Evolutionary conservation across 2,797 vertebrate species (phyloP).

Genomic region (Malacoctenus gilli): DNA sequence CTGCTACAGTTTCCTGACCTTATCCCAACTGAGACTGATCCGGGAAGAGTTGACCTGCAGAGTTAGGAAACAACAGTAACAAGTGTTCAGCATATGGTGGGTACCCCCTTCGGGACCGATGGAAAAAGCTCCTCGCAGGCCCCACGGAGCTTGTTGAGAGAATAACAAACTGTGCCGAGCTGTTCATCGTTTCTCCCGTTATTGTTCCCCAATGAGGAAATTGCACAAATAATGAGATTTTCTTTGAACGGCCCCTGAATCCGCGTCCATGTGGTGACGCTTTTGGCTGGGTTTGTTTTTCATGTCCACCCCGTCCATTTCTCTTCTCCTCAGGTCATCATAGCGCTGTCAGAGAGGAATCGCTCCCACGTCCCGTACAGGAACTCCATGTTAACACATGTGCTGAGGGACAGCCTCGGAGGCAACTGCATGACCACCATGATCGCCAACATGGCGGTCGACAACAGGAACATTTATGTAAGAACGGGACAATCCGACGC

Average conservation of each 20-base stretch:
- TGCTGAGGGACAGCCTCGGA: constrained; percentile 94
- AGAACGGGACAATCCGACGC: not conserved
- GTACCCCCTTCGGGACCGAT: not conserved
- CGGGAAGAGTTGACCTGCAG: not conserved
- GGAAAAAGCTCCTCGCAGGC: not conserved
- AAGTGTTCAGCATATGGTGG: not conserved
- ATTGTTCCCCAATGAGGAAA: not conserved
- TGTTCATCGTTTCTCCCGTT: not conserved
- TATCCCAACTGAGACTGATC: not conserved
- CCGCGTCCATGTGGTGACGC: not conserved
- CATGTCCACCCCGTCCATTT: not conserved
- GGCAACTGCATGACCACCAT: constrained; percentile 98
- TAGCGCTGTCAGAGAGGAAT: constrained; percentile 92
- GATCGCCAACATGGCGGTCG: constrained; percentile 91
- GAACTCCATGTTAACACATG: constrained; percentile 97
- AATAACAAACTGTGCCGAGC: not conserved
- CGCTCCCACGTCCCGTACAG: constrained; percentile 94
- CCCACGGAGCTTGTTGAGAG: not conserved
- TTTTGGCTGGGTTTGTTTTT: no score
- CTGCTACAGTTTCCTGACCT: not conserved
- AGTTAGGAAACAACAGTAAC: not conserved
- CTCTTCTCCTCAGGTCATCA: constrained; percentile 87
- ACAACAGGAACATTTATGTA: constrained; percentile 91
- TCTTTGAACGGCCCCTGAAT: no score
- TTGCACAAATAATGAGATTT: not conserved